phyloP scores from a whole-genome alignment of 1,140 invertebrate genomes.

The Leucophenga varia region DNA sequence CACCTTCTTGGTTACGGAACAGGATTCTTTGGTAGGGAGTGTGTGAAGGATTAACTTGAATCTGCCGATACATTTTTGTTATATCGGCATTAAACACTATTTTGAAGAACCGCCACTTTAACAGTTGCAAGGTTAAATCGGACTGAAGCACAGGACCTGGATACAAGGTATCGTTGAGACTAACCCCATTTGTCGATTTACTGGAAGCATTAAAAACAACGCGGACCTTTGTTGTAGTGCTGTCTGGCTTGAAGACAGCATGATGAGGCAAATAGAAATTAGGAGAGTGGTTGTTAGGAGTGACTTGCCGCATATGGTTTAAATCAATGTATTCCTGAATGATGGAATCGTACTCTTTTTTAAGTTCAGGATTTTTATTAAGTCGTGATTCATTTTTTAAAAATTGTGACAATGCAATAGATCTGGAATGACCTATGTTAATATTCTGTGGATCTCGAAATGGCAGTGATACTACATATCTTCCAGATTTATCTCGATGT shows the following conservation, averaged over 20 bases:
- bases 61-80: conserved; percentile 10
- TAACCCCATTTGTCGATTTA: no score
- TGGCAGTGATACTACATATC: not conserved
- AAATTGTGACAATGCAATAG: not conserved
- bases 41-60: not conserved
- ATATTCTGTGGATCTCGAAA: not conserved
- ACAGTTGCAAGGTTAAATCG: no score
- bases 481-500: not conserved
- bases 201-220: no score
- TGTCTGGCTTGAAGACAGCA: conserved; percentile 1
- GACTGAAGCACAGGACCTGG: no score
- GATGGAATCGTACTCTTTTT: not conserved
- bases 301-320: not conserved
- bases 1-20: not conserved
- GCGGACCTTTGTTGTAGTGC: not conserved
- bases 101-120: no score
- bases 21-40: conserved; percentile 1
- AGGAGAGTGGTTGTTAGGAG: not conserved
- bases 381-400: not conserved
- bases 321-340: conserved; percentile 1
- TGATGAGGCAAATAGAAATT: conserved; percentile 2
- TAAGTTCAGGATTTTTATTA: not conserved
- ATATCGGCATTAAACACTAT: conserved; percentile 4
- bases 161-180: no score
- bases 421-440: not conserved